Conservation (phyloP, 2,888 invertebrate genomes). For the Pristionchus fissidentatus region DNA sequence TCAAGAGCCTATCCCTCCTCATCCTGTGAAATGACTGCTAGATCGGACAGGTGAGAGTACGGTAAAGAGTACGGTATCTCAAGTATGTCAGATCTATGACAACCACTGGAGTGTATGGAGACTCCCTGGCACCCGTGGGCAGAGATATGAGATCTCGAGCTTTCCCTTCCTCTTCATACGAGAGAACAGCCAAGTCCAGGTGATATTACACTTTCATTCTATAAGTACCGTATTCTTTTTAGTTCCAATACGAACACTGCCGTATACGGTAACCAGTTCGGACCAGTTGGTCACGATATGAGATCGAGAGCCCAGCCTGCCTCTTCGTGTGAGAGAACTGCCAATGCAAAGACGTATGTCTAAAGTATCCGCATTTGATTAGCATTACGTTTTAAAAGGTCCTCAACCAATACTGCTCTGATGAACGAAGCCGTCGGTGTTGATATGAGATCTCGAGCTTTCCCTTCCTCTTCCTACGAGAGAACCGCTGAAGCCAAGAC, state of each 20-base stretch:
- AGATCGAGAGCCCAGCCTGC: background rate
- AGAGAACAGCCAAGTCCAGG: no score
- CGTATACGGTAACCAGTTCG: background rate
- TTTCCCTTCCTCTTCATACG: background rate
- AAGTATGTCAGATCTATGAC: conserved; percentile 20
- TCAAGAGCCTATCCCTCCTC: background rate
- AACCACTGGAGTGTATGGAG: background rate
- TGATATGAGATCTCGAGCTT: conserved; percentile 31
- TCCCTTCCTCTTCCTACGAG: conserved; percentile 11
- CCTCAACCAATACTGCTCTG: background rate
- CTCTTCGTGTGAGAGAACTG: background rate
- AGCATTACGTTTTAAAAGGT: background rate
- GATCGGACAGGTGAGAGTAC: background rate
- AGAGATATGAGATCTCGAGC: conserved; percentile 8
- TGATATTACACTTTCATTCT: no score
- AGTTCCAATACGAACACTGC: background rate
- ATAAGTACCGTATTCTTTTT: background rate
- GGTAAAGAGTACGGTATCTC: background rate
- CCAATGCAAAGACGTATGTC: background rate
- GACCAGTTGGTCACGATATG: background rate
- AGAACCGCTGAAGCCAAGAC: conserved; percentile 28
- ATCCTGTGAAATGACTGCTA: conserved; percentile 7
- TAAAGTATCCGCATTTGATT: background rate
- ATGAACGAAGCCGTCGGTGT: background rate
- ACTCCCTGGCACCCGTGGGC: background rate